Base-by-base conservation (phyloP, 2,888 invertebrate genomes). In the Ochropleura leucogaster region DNA sequence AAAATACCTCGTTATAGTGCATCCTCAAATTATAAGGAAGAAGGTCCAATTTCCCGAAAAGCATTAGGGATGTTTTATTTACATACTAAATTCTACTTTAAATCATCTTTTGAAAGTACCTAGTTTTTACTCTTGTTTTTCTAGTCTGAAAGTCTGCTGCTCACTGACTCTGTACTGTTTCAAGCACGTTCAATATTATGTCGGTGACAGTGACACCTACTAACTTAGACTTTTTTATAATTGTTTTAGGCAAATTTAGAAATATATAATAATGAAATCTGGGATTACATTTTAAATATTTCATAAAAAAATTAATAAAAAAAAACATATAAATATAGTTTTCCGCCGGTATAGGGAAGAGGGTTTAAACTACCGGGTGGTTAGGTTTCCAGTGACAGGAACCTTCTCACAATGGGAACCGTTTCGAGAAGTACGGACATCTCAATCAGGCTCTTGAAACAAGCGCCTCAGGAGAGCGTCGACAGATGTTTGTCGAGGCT, bases 1-100 rank as follows among this genome's bases (percentile, higher is more conserved):
- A 30, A 55, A 78, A 71, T 53, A 68, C 49, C 49, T 63, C 62
- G 47, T 49, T 78, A 62, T 18, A 57, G n/a, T 62, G 40, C 44
- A 68, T 12, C 18, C 10, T 49, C 4, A 18, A 46, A 66, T 46
- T 30, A 46, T 8, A 12, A 18, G 0, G 12, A 12, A 74, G 68
- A 82, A 82, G 75, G 47, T 30, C 3, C 4, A 79, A 12, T 12
- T 40, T 16, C 20, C 7, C 14, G 14, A 57, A 57, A 57, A 6
- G 20, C 4, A 6, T 0, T n/a, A 42, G 18, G 9, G 42, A 40
- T 40, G 8, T 40, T 8, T 4, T 40, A 59, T 18, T 40, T 18
- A 5, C 7, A 42, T 57, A 30, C 30, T 14, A 30, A 30, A 44
- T n/a, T 62, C 12, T n/a, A 6, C n/a, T n/a, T 59, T 0, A 16